A percentile compares a stretch with the other conserved stretches of the same genome.
Conservation (phyloP, 2,113 vertebrate species). For the Prionailurus bengalensis region DNA sequence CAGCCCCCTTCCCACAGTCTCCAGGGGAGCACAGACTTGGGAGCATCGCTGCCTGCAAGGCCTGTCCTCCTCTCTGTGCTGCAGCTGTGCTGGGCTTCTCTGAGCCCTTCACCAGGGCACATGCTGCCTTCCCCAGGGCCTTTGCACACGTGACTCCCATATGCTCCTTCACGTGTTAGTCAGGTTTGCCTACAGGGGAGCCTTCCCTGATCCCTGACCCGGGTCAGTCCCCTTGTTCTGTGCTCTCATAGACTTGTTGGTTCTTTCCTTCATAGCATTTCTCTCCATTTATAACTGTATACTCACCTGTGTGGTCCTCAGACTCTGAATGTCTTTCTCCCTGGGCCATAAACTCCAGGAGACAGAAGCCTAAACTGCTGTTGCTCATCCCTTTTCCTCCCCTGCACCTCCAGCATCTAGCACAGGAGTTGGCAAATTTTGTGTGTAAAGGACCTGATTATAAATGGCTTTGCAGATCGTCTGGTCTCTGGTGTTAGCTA, state of each 20-base stretch:
- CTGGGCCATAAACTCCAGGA: not conserved
- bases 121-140: not conserved
- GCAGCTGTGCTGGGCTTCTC: not conserved
- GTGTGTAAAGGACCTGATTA: not conserved
- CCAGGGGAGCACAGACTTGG: not conserved
- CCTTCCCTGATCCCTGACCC: not conserved
- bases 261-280: not conserved
- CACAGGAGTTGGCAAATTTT: not conserved
- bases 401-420: not conserved
- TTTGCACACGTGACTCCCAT: not conserved
- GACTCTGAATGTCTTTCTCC: not conserved
- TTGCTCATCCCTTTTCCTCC: not conserved
- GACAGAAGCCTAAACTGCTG: not conserved
- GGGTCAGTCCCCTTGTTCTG: not conserved
- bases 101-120: not conserved
- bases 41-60: not conserved
- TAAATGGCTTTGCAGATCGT: not conserved
- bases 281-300: not conserved
- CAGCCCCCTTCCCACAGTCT: not conserved
- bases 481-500: not conserved
- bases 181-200: not conserved
- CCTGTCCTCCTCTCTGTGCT: not conserved
- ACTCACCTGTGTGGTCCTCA: not conserved
- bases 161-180: not conserved
- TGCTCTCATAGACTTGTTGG: not conserved